Conservation (phyloP, 2,113 vertebrate species). For the Vimba vimba region DNA sequence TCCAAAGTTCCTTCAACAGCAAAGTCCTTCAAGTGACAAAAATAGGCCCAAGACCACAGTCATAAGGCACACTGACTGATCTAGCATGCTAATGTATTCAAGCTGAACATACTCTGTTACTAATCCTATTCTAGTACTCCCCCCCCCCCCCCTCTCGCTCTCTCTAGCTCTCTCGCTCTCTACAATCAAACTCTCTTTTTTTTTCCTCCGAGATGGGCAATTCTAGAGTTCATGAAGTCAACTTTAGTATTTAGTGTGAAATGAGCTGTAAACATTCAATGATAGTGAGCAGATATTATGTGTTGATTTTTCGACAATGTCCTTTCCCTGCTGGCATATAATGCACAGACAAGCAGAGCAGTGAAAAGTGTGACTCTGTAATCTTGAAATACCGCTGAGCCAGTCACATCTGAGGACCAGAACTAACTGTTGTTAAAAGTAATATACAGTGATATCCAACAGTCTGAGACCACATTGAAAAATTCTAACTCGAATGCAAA, state of each 20-base stretch:
- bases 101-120: conserved; percentile 25
- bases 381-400: not conserved
- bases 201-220: conserved; percentile 13
- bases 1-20: not conserved
- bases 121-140: conserved; percentile 9
- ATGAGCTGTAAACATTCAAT: conserved; percentile 35
- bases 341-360: not conserved
- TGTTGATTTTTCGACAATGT: not conserved
- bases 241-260: conserved; percentile 39
- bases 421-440: not conserved
- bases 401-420: not conserved
- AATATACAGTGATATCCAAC: not conserved
- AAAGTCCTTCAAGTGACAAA: not conserved
- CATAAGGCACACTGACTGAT: not conserved
- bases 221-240: conserved; percentile 30
- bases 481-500: no score
- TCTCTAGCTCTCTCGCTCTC: not conserved
- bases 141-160: rapidly evolving
- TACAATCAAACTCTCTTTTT: not conserved
- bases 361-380: not conserved
- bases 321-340: not conserved
- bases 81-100: conserved; percentile 42
- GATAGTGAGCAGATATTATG: not conserved
- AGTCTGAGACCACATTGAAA: no score
- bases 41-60: not conserved